Conservation (phyloP, 2,113 vertebrate genomes). For the Excalfactoria chinensis region DNA sequence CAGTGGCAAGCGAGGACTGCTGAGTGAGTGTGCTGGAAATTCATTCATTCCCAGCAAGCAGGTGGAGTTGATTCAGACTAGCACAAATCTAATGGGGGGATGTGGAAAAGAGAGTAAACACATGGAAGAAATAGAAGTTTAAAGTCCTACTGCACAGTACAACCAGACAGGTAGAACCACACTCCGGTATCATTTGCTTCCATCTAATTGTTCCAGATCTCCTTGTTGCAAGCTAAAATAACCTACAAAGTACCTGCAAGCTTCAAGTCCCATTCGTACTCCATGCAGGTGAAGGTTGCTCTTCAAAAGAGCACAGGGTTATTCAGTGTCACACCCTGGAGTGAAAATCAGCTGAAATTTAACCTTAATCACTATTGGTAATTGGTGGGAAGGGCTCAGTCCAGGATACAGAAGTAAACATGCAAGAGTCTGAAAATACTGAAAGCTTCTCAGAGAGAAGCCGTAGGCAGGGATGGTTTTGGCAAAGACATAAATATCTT, state of each 20-base stretch:
- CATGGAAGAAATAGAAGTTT: not conserved
- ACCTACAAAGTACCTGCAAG: not conserved
- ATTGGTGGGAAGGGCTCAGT: not conserved
- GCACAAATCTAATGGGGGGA: not conserved
- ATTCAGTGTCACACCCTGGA: not conserved
- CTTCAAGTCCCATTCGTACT: not conserved
- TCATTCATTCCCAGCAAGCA: conserved; percentile 14
- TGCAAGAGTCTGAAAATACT: not conserved
- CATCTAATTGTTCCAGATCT: not conserved
- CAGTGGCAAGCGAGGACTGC: not conserved
- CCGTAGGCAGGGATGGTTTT: not conserved
- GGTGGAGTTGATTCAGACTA: conserved; percentile 10
- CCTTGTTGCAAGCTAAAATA: not conserved
- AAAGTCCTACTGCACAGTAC: not conserved
- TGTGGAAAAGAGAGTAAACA: not conserved
- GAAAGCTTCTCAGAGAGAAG: not conserved
- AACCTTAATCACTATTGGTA: not conserved
- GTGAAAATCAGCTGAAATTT: conserved; percentile 6
- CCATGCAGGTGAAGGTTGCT: not conserved
- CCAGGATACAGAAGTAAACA: not conserved
- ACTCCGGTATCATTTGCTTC: not conserved
- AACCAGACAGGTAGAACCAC: not conserved
- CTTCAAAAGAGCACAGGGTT: not conserved
- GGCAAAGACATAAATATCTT: not conserved
- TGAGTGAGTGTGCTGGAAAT: conserved; percentile 6